A percentile compares a stretch with the other conserved stretches of the same genome.
phyloP scores from a whole-genome alignment of 2,113 vertebrate genomes.

The Eretmochelys imbricata region DNA sequence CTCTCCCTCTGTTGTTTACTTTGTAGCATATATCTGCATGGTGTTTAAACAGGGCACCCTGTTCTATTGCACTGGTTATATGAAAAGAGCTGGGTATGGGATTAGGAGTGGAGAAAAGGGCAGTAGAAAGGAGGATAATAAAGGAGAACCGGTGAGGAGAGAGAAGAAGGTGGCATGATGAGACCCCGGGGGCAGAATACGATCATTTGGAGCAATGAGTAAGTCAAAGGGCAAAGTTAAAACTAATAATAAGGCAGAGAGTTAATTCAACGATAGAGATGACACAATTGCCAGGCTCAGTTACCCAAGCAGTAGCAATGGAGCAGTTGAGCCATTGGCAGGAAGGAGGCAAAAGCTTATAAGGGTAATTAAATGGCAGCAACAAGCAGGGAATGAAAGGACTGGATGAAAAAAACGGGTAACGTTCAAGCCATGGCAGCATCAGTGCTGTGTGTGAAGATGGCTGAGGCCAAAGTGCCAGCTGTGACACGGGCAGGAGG shows the following conservation, averaged over 20 bases:
- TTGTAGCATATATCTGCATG: neutral
- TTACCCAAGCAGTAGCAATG: neutral
- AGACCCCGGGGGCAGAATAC: neutral
- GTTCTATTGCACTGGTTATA: neutral
- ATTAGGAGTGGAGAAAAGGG: neutral
- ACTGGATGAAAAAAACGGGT: neutral
- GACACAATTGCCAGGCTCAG: neutral
- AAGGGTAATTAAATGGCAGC: neutral
- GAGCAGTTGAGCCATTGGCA: neutral
- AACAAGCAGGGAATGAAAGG: neutral
- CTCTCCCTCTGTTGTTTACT: constrained; percentile 9
- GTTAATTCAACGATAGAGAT: neutral
- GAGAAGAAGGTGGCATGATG: neutral
- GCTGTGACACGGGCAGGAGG: neutral
- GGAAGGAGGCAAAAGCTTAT: neutral
- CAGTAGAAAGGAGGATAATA: neutral
- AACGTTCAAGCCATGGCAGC: neutral
- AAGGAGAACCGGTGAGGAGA: neutral
- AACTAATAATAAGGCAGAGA: neutral
- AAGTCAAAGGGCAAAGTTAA: neutral
- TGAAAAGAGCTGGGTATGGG: neutral
- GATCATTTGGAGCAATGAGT: neutral
- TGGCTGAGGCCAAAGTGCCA: neutral
- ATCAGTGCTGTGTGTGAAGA: neutral
- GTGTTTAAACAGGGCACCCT: neutral